Evolutionary conservation across 2,113 vertebrate genomes (phyloP).

Genomic region (Dipodomys merriami): DNA sequence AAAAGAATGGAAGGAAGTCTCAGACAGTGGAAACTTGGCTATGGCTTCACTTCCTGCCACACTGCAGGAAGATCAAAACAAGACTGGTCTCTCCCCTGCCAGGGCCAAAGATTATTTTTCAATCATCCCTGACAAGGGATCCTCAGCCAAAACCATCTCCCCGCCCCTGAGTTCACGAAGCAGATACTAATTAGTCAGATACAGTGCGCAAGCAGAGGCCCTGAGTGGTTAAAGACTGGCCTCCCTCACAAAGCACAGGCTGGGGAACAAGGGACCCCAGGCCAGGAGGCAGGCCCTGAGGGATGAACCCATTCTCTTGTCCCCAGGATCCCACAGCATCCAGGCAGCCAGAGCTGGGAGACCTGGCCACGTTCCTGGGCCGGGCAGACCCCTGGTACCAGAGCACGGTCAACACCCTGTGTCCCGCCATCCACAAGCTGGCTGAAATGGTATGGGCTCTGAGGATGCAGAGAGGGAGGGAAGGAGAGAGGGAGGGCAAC

Average conservation of each 20-base stretch:
- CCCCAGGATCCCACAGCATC: background rate
- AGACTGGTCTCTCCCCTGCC: background rate
- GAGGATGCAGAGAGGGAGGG: accelerated
- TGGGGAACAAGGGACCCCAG: background rate
- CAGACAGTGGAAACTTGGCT: background rate
- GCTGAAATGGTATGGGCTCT: slow-evolving; percentile 89
- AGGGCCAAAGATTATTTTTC: background rate
- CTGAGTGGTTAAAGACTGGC: background rate
- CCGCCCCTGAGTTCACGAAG: background rate
- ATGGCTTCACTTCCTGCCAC: accelerated
- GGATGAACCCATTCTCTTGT: background rate
- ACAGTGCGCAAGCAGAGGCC: background rate
- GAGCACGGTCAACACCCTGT: slow-evolving; percentile 91
- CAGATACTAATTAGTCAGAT: background rate
- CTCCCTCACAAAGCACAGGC: background rate
- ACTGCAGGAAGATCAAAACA: background rate
- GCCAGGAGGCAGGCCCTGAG: background rate
- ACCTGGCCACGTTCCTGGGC: slow-evolving; percentile 92
- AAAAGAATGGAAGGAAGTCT: background rate
- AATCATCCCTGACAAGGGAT: background rate
- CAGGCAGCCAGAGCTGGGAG: slow-evolving; percentile 77
- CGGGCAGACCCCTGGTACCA: slow-evolving; percentile 94
- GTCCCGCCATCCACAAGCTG: slow-evolving; percentile 91
- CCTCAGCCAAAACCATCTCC: background rate
- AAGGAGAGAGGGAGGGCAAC: background rate